Percentiles rank a stretch among this genome's conserved stretches.
phyloP scores from a whole-genome alignment of 1,140 invertebrate genomes.

The Trachelipus rathkii region DNA sequence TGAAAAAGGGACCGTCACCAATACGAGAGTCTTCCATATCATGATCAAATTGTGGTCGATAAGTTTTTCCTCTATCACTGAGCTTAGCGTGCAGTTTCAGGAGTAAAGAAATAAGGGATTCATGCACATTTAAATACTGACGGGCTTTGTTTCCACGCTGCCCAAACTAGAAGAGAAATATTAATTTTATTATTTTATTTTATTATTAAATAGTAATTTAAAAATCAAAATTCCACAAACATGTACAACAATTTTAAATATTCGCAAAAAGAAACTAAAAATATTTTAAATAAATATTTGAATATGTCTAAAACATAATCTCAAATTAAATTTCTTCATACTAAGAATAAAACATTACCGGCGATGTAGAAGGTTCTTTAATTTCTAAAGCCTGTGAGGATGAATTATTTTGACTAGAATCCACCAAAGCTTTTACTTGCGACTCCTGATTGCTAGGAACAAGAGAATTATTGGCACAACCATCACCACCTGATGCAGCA shows the following conservation, averaged over 20 bases:
- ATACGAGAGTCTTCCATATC: conserved; percentile 57
- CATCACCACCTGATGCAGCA: background rate
- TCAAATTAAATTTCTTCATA: too few species aligned
- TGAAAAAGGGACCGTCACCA: conserved; percentile 83
- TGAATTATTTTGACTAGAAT: background rate
- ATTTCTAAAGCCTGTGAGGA: background rate
- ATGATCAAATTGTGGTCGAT: too few species aligned
- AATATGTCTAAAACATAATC: too few species aligned
- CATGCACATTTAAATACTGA: too few species aligned
- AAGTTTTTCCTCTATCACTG: too few species aligned
- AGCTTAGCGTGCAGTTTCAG: too few species aligned
- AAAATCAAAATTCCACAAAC: background rate
- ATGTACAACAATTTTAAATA: background rate
- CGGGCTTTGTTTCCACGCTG: too few species aligned
- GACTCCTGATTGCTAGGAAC: background rate
- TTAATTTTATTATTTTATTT: too few species aligned
- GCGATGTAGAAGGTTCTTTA: background rate
- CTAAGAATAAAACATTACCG: too few species aligned
- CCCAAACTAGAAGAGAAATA: conserved; percentile 84
- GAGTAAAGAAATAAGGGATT: too few species aligned
- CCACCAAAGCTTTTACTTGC: background rate
- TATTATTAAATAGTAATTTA: conserved; percentile 85
- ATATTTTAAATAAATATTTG: too few species aligned
- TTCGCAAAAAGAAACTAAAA: too few species aligned
- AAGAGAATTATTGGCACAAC: background rate